Base-by-base conservation (phyloP, 2,113 vertebrate species). In the Poeciliopsis prolifica region DNA sequence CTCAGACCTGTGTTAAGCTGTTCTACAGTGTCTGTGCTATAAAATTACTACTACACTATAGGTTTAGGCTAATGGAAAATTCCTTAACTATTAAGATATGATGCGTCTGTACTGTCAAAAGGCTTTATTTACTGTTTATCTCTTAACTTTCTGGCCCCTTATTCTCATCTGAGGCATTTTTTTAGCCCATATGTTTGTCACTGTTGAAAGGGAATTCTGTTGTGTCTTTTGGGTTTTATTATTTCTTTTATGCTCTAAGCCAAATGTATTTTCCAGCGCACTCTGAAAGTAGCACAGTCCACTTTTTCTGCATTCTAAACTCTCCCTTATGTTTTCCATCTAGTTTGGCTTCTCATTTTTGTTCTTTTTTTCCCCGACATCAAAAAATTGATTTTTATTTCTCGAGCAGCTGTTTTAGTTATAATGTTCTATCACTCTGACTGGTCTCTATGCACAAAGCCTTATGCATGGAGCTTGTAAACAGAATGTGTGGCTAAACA, bases 1-100 rank as follows among this genome's bases (percentile, higher is more conserved):
- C 88, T 73, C 61, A 80, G 71, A 78, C 74, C 87, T 91, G 85
- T 84, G 88, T 82, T 84, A 84, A 89, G 77, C 87, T 84, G 63
- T 87, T 83, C 87, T 74, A 91, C 90, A 87, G 40, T 62, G 19
- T 62, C 63, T 24, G 28, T 26, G 65, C 31, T 74, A 29, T 70
- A 9, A 65, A 70, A 70, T 35, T 28, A 30, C 65, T 37, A 37
- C 35, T 37, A 66, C 66, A 30, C 62, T 37, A 48, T 65, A 51
- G 78, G 31, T 65, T 76, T 70, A 78, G 78, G 81, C 65, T 17
- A 70, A 29, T 58, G 61, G 68, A 51, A 80, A 54, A 78, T 51
- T 69, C 8, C 26, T 64, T 63, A 68, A 19, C 42, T 60, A 19
- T 68, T 74, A 14, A 14, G 9, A 40, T 64, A 33, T 65, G 68